Evolutionary conservation across 1,140 invertebrate genomes (phyloP).

Genomic region (Aphelinus certus): DNA sequence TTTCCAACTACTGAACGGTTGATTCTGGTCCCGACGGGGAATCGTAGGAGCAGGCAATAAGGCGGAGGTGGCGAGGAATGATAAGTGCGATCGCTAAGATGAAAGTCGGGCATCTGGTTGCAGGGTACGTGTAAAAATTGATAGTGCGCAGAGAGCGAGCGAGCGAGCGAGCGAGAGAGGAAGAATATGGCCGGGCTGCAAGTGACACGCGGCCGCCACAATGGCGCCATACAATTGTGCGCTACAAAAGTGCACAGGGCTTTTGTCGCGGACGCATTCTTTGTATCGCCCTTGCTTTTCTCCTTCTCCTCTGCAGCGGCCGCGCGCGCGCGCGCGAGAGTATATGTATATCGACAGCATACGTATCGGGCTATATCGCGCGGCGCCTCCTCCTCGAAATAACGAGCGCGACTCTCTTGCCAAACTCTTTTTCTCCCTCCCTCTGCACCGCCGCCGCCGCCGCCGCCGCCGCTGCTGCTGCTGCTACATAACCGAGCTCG

Average conservation of each 20-base stretch:
- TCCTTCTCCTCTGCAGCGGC: background rate
- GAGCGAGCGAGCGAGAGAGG: too few species aligned
- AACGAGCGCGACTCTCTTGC: background rate
- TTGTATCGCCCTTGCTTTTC: background rate
- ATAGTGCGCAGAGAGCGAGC: too few species aligned
- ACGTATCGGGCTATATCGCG: background rate
- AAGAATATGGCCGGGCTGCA: too few species aligned
- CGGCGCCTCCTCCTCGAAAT: slow-evolving; percentile 14
- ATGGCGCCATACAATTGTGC: background rate
- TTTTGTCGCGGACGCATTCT: background rate
- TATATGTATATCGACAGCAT: too few species aligned
- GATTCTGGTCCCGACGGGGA: too few species aligned
- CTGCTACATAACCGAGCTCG: background rate
- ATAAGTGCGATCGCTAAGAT: too few species aligned
- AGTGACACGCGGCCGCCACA: background rate
- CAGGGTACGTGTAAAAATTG: too few species aligned
- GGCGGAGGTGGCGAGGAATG: too few species aligned
- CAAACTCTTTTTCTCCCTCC: slow-evolving; percentile 7
- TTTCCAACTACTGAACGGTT: too few species aligned
- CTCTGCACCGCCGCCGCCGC: background rate
- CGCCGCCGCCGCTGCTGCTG: too few species aligned
- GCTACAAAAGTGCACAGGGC: slow-evolving; percentile 9
- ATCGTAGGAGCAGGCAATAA: too few species aligned
- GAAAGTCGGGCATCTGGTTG: too few species aligned
- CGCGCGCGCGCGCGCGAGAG: background rate